Evolutionary conservation across 2,797 vertebrate species (phyloP).

Genomic region (Microctenopoma stevenorrisi): DNA sequence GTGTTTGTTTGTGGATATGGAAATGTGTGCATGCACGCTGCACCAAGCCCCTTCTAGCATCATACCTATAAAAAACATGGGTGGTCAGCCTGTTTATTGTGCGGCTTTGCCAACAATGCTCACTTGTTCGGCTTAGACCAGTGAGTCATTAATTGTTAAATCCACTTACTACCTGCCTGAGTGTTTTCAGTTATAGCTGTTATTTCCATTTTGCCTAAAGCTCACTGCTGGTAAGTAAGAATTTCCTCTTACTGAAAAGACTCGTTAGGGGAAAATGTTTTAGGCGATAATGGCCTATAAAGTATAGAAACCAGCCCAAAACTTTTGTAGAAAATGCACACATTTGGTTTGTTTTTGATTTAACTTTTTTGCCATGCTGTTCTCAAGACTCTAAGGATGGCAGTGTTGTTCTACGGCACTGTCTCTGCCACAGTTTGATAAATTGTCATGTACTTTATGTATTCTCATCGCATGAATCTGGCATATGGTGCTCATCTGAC

Average conservation of each 20-base stretch:
- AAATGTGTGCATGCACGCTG: slow-evolving; percentile 44
- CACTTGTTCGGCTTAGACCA: slow-evolving; percentile 44
- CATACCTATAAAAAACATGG: slow-evolving; percentile 75
- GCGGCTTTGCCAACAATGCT: slow-evolving; percentile 62
- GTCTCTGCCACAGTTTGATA: background rate
- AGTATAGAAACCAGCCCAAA: slow-evolving; percentile 10
- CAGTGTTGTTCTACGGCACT: background rate
- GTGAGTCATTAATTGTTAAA: slow-evolving; percentile 56
- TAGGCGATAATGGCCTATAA: slow-evolving; percentile 14
- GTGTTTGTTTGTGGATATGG: slow-evolving; percentile 52
- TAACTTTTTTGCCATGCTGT: background rate
- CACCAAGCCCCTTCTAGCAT: slow-evolving; percentile 54
- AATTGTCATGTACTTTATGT: background rate
- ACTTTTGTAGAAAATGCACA: slow-evolving; percentile 16
- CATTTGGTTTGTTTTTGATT: background rate
- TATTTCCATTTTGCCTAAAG: slow-evolving; percentile 62
- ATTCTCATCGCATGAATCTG: background rate
- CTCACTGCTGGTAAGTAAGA: slow-evolving; percentile 50
- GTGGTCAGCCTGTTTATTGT: slow-evolving; percentile 76
- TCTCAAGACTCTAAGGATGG: background rate
- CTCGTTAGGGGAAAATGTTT: slow-evolving; percentile 49
- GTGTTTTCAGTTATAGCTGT: slow-evolving; percentile 67
- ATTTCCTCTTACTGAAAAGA: slow-evolving; percentile 31
- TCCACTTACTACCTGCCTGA: slow-evolving; percentile 47
- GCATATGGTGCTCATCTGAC: too few relatives aligned